These are phyloP conservation scores for Stictonetta naevosa DNA, from an alignment of 2,113 vertebrate species.

Conservation along the genomic window DNA sequence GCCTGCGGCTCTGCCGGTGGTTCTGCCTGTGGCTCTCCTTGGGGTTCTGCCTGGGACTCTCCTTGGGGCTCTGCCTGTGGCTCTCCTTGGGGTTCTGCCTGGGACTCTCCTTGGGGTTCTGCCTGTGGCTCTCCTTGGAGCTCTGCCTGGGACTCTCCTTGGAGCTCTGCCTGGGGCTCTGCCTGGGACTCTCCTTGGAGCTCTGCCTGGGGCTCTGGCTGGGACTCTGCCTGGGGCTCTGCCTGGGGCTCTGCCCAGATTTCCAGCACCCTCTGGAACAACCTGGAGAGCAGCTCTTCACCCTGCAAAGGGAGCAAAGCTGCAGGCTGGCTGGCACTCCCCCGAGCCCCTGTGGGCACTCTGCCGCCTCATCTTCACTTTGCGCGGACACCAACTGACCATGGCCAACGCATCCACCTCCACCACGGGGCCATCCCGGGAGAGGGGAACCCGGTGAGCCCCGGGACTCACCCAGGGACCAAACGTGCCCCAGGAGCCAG, in stretches of 20 bases:
- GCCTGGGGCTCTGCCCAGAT: background rate
- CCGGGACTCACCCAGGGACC: background rate
- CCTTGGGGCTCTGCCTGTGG: background rate
- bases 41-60: background rate
- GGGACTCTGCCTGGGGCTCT: background rate
- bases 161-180: too few relatives aligned
- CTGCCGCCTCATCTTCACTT: background rate
- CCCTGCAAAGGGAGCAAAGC: slow-evolving; percentile 19
- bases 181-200: background rate
- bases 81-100: too few relatives aligned
- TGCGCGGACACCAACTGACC: background rate
- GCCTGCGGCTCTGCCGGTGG: background rate
- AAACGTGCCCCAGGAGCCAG: background rate
- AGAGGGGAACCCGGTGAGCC: background rate
- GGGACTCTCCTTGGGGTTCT: too few relatives aligned
- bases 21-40: background rate
- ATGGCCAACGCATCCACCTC: background rate
- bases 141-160: too few relatives aligned
- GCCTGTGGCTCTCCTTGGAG: too few relatives aligned
- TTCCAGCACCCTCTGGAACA: background rate
- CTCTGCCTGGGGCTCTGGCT: background rate
- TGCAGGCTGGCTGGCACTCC: background rate
- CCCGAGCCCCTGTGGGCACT: accelerated
- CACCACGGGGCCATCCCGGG: slow-evolving; percentile 39
- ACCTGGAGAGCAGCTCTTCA: background rate